phyloP scores from a whole-genome alignment of 2,797 vertebrate genomes.

The Brotogeris chrysoptera region DNA sequence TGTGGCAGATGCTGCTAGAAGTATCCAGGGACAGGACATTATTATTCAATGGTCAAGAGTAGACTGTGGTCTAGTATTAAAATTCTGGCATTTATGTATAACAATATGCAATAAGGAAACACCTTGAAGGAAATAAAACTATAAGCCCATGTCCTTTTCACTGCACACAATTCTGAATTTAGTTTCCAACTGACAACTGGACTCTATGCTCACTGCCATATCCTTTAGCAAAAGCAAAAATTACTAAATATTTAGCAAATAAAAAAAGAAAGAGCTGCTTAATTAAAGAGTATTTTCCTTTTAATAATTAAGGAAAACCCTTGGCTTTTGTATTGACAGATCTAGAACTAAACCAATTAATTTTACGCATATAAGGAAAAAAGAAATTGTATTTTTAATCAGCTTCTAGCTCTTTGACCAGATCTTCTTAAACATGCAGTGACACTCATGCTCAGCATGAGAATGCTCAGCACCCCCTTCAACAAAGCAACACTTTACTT shows the following conservation, averaged over 20 bases:
- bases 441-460: too few relatives aligned
- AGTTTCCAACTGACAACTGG: background rate
- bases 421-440: background rate
- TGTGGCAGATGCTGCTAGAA: background rate
- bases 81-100: background rate
- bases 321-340: background rate
- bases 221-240: background rate
- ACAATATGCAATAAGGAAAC: background rate
- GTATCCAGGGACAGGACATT: background rate
- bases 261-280: background rate
- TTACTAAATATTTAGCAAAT: background rate
- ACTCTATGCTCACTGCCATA: background rate
- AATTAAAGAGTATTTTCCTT: background rate
- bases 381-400: background rate
- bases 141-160: background rate
- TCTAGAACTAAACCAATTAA: background rate
- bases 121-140: background rate
- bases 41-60: background rate
- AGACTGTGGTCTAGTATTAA: background rate
- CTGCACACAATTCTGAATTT: background rate
- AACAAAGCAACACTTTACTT: background rate
- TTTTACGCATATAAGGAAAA: background rate
- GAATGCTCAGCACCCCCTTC: background rate
- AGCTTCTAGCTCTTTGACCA: background rate
- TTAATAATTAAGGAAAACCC: background rate